A percentile compares a stretch with the other conserved stretches of the same genome.
These are phyloP conservation scores for Gerris lacustris DNA, from an alignment of 2,888 invertebrate genomes.

Conservation along the genomic window DNA sequence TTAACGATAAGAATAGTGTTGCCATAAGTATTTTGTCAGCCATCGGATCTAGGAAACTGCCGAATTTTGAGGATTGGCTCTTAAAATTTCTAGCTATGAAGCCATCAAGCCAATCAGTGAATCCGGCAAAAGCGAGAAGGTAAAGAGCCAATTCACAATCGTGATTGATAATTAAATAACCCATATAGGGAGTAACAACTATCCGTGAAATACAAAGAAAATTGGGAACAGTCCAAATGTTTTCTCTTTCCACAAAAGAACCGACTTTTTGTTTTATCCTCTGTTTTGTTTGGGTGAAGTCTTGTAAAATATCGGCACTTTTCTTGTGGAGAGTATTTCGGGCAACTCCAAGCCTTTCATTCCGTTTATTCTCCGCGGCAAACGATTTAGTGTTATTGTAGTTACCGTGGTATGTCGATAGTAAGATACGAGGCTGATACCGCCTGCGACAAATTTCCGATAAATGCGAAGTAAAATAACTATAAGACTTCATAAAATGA, in stretches of 20 bases:
- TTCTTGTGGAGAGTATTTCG: neutral
- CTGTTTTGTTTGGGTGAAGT: neutral
- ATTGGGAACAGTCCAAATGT: slow-evolving; percentile 88
- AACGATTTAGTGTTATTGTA: neutral
- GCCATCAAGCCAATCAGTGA: slow-evolving; percentile 90
- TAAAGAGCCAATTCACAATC: slow-evolving; percentile 66
- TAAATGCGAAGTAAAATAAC: neutral
- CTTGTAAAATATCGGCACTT: neutral
- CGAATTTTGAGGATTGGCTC: slow-evolving; percentile 82
- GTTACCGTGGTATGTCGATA: neutral
- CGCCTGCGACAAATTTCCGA: neutral
- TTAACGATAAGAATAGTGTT: slow-evolving; percentile 73
- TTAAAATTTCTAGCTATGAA: slow-evolving; percentile 89
- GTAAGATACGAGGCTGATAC: neutral
- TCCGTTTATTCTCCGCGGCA: neutral
- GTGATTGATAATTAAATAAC: slow-evolving; percentile 72
- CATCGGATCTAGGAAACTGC: slow-evolving; percentile 90
- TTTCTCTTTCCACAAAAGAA: slow-evolving; percentile 52
- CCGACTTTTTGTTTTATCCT: neutral
- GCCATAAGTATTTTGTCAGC: slow-evolving; percentile 92
- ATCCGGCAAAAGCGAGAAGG: slow-evolving; percentile 70
- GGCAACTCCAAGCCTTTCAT: neutral
- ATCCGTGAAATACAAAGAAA: slow-evolving; percentile 76
- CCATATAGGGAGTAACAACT: slow-evolving; percentile 72
- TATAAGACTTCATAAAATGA: neutral